Evolutionary conservation across 2,888 invertebrate genomes (phyloP), one percentile per base, ranked within the genome.

Genomic region (Parapristionchus giblindavisi): DNA sequence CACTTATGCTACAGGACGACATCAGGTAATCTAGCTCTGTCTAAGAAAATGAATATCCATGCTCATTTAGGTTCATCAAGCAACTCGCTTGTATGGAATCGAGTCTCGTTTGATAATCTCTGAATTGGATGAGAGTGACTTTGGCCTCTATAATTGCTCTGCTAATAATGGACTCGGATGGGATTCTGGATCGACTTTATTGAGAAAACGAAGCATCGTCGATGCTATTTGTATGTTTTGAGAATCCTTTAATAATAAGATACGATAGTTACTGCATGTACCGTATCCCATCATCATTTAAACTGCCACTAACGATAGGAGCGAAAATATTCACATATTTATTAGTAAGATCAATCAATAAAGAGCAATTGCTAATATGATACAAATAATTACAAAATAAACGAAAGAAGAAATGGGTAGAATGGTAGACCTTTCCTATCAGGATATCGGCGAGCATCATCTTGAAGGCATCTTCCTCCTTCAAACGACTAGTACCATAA

Each of bases 131-230:
- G 82, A 80, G 60, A 76, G 77, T 29, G 88, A 88, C 77, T 86
- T 85, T 75, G 88, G 86, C 17, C 51, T 77, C n/a, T 88, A 86
- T 81, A 88, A 88, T 75, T 88, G 88, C 68, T 79, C 87, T 2
- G 88, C 87, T 3, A 80, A 82, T 40, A 88, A 87, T 72, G 85
- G 83, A 24, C 73, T 83, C 21, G 87, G 87, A 2, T 74, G 61
- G 60, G 81, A 83, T 24, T 76, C 65, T 6, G 79, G 78, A 34
- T 77, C 77, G 3, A 29, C 38, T 8, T 1, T 77, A 27, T 43
- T 83, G 34, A 77, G 80, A 34, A 76, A 80, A 38, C 70, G 76
- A 63, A 78, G 74, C 40, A 48, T 83, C 32, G 17, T 80, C 34
- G 82, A 83, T 56, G 52, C 75, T 32, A 58, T 82, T 1, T 75